A percentile compares a stretch with the other conserved stretches of the same genome.
These are phyloP conservation scores for Drosophila nannoptera DNA, from an alignment of 1,140 invertebrate species.

Conservation along the genomic window DNA sequence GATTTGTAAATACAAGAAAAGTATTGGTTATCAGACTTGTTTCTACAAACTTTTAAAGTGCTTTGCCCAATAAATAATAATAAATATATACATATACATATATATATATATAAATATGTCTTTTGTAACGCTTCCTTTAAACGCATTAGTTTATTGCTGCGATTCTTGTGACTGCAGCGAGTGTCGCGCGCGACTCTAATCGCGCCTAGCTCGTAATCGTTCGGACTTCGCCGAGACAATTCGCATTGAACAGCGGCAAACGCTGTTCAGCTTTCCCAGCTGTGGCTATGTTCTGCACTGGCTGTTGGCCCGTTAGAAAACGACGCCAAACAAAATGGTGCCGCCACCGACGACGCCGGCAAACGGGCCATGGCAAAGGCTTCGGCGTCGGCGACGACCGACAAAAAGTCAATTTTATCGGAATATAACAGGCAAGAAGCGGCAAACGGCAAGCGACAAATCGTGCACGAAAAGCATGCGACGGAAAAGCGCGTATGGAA, in stretches of 20 bases:
- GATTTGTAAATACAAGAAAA: constrained; percentile 1
- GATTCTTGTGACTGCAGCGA: constrained; percentile 19
- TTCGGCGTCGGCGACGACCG: constrained; percentile 35
- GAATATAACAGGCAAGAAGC: constrained; percentile 73
- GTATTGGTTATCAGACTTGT: background rate
- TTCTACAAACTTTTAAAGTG: background rate
- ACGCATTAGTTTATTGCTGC: background rate
- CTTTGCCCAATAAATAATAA: too few relatives aligned
- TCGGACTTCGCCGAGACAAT: constrained; percentile 12
- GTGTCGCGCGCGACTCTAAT: constrained; percentile 41
- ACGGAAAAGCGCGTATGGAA: constrained; percentile 11
- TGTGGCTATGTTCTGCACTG: constrained; percentile 59
- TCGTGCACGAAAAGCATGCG: constrained; percentile 26
- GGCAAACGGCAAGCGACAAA: constrained; percentile 12
- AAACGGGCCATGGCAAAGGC: constrained; percentile 21
- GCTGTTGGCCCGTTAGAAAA: constrained; percentile 74
- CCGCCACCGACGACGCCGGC: constrained; percentile 37
- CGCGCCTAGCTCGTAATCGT: constrained; percentile 5
- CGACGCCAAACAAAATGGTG: constrained; percentile 77
- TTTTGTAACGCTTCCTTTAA: too few relatives aligned
- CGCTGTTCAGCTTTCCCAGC: constrained; percentile 18
- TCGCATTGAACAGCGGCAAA: constrained; percentile 6
- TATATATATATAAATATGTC: too few relatives aligned
- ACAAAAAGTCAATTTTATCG: constrained; percentile 78
- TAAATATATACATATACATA: background rate